A percentile compares a stretch with the other conserved stretches of the same genome.
Conservation (phyloP, 2,888 invertebrate genomes). For the Cenopis cana region DNA sequence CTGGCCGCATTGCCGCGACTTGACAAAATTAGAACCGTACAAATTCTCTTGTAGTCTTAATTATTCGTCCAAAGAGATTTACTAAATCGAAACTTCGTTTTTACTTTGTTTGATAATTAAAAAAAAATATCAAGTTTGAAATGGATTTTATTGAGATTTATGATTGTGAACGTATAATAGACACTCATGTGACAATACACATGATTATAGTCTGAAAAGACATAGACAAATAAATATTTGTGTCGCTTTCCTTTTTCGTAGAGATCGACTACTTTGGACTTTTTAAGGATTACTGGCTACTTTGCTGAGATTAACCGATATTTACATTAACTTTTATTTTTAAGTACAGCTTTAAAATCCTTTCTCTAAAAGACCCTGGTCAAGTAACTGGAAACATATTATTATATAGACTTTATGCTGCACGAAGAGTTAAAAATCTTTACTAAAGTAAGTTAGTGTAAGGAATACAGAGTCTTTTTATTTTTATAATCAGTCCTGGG, state of each 20-base stretch:
- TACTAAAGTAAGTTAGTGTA: conserved; percentile 2
- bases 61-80: conserved; percentile 24
- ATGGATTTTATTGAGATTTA: neutral
- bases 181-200: conserved; percentile 1
- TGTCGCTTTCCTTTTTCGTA: conserved; percentile 19
- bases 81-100: neutral
- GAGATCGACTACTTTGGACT: conserved; percentile 25
- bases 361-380: conserved; percentile 26
- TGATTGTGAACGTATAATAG: no score
- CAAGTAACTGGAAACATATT: conserved; percentile 18
- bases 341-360: conserved; percentile 38
- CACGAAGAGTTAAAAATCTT: neutral
- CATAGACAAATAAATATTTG: neutral
- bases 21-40: conserved; percentile 21
- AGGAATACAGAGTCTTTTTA: conserved; percentile 2
- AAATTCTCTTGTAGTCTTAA: conserved; percentile 22
- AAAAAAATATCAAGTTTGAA: no score
- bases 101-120: neutral
- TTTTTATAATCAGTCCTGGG: conserved; percentile 44
- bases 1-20: no score
- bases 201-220: neutral
- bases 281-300: conserved; percentile 27
- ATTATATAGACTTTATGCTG: conserved; percentile 9
- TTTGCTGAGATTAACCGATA: conserved; percentile 34
- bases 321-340: conserved; percentile 43